Conservation (phyloP, 1,140 invertebrate genomes). For the Globodera ellingtonae region DNA sequence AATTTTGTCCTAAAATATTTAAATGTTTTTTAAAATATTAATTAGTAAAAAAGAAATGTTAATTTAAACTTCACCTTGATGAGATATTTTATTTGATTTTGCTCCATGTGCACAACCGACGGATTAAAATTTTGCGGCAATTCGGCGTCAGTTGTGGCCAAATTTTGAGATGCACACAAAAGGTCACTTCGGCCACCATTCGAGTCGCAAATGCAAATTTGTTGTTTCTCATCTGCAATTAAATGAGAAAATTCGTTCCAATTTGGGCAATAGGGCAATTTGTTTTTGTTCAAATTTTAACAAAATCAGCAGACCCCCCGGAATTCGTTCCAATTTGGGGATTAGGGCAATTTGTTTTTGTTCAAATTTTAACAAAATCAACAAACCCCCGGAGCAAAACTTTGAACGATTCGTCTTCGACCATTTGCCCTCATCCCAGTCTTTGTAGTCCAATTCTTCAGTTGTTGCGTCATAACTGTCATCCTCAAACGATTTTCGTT, state of each 20-base stretch:
- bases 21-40: background rate
- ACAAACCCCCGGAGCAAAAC: background rate
- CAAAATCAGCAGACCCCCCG: background rate
- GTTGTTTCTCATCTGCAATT: background rate
- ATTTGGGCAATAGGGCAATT: no score
- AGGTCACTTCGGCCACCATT: background rate
- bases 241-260: background rate
- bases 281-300: background rate
- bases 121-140: background rate
- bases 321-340: background rate
- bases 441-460: background rate
- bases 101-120: background rate
- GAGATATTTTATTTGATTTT: background rate
- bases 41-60: background rate
- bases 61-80: background rate
- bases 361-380: background rate
- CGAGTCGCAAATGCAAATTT: background rate
- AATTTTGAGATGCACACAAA: background rate
- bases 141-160: background rate
- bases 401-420: background rate
- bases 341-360: no score
- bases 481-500: background rate
- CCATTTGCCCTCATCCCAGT: background rate
- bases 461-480: background rate
- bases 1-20: constrained; percentile 21